Evolutionary conservation across 2,797 vertebrate species (phyloP), one percentile per base, ranked within the genome.

Genomic region (Scolopax bukidnonensis): DNA sequence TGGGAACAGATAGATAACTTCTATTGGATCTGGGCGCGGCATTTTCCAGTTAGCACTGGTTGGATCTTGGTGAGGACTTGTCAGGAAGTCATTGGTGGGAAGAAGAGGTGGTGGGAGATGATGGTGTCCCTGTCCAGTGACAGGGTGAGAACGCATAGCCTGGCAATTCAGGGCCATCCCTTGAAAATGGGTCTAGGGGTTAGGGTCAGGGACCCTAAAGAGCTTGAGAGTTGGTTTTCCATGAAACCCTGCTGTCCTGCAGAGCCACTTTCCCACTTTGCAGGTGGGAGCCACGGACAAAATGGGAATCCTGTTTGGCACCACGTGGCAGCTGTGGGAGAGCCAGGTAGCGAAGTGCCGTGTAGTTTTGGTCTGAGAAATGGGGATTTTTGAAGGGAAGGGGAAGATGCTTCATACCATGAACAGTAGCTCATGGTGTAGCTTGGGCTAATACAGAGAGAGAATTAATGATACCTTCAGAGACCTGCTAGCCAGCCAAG

Each of bases 141-240:
- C 23, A 38, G 28, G 2, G 8, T 56, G 30, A 23, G 30, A 69
- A 8, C 1, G 1, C 0, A 0, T 33, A 25, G 6, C 16, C 40
- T 12, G 3, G 24, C 6, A 0, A 69, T 71, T 21, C 8, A 70
- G 53, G 27, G n/a, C 25, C 5, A 2, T 27, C n/a, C 47, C 32
- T 40, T 53, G 17, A 48, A 90, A 19, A 11, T 1, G 1, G 23
- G 6, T 17, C 8, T 56, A 1, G 28, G 14, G 19, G 3, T 40
- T 67, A 47, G 16, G 16, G 6, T 48, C 27, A 61, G 73, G 20
- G 10, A 56, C 16, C 13, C 28, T 32, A 18, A 43, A 3, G 81
- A 25, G 28, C 18, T 68, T 16, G 38, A 74, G 40, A 74, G 12
- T 11, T 83, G 36, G 11, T 33, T 68, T 90, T 48, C 50, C 32